These are phyloP conservation scores for Seira musarum DNA, from an alignment of 2,888 invertebrate species.

Conservation along the genomic window DNA sequence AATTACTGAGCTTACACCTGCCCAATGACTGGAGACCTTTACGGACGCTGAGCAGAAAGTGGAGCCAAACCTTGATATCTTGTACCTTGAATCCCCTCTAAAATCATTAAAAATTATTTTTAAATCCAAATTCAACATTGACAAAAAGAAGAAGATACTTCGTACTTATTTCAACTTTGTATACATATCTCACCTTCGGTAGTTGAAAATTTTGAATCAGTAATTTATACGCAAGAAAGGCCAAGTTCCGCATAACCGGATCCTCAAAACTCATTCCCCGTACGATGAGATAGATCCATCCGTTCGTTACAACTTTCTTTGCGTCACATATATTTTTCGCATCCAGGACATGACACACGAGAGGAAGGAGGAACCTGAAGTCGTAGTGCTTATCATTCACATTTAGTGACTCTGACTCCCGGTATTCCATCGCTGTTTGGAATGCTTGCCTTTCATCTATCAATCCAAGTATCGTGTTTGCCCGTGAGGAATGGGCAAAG, in stretches of 20 bases:
- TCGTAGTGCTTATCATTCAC: conserved; percentile 58
- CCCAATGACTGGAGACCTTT: conserved; percentile 59
- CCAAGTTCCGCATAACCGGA: conserved; percentile 49
- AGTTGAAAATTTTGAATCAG: conserved; percentile 63
- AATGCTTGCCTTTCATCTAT: conserved; percentile 62
- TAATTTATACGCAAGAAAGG: conserved; percentile 63
- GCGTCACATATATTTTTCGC: conserved; percentile 68
- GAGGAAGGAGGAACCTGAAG: conserved; percentile 64
- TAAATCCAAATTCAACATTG: too few species aligned
- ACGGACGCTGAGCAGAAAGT: conserved; percentile 64
- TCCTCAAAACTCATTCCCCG: conserved; percentile 63
- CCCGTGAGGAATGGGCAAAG: conserved; percentile 64
- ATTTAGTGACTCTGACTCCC: conserved; percentile 29
- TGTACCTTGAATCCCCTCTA: conserved; percentile 57
- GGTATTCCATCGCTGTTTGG: conserved; percentile 64
- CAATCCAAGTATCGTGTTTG: conserved; percentile 59
- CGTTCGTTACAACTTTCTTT: conserved; percentile 60
- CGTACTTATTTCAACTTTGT: too few species aligned
- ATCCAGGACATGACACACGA: conserved; percentile 64
- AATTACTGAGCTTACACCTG: conserved; percentile 57
- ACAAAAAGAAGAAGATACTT: too few species aligned
- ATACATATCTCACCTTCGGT: conserved; percentile 35
- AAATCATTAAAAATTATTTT: conserved; percentile 30
- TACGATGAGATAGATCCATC: conserved; percentile 68
- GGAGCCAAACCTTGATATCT: conserved; percentile 67